Evolutionary conservation across 2,113 vertebrate species (phyloP).

Genomic region (Sebastes fasciatus): DNA sequence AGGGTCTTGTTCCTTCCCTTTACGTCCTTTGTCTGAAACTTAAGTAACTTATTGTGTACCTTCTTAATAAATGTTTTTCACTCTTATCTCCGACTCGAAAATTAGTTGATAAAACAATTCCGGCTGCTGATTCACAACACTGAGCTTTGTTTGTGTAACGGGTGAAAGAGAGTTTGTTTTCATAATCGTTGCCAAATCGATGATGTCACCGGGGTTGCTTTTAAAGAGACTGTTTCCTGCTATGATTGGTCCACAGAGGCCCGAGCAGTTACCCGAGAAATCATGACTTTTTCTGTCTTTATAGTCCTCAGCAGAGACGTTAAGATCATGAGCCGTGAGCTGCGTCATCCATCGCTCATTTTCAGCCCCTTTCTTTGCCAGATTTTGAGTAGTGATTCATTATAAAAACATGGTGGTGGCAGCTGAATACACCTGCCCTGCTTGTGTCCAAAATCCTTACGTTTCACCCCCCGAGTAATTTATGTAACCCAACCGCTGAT

Average conservation of each 20-base stretch:
- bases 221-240: conserved; percentile 22
- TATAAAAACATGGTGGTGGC: conserved; percentile 26
- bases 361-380: conserved; percentile 38
- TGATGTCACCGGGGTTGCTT: conserved; percentile 50
- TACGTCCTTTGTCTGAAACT: background rate
- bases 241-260: conserved; percentile 36
- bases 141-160: conserved; percentile 17
- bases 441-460: conserved; percentile 41
- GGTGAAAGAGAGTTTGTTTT: conserved; percentile 46
- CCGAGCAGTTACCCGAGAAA: conserved; percentile 26
- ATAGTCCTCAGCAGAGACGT: conserved; percentile 58
- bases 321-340: conserved; percentile 42
- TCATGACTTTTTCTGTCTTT: conserved; percentile 48
- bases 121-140: conserved; percentile 23
- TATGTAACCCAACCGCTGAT: conserved; percentile 49
- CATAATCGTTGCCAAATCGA: conserved; percentile 41
- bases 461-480: conserved; percentile 39
- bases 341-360: conserved; percentile 43
- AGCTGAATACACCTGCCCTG: conserved; percentile 10
- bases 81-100: background rate
- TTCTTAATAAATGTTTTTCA: conserved; percentile 44
- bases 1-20: background rate
- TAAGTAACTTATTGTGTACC: conserved; percentile 35
- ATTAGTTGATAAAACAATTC: conserved; percentile 9
- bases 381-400: conserved; percentile 38